Evolutionary conservation across 1,140 invertebrate species (phyloP), one percentile per base, ranked within the genome.

Genomic region (Eufriesea mexicana): DNA sequence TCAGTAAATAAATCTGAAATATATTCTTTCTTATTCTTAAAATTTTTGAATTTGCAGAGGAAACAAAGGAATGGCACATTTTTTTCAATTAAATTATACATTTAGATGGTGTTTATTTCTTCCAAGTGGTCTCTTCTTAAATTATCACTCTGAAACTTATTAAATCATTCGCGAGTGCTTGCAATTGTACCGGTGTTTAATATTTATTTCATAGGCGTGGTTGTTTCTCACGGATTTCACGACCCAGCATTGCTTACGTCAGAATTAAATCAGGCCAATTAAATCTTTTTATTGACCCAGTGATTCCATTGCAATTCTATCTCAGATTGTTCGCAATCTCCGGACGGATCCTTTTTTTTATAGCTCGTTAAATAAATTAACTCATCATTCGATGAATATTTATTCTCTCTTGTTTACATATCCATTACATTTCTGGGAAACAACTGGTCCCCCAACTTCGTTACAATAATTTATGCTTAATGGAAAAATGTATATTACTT

Each of bases 181-280:
- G 45, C 7, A 14, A 70, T 47, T 47, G 14, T 25, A 16, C 51
- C 68, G 25, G 8, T 2, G 47, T 51, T 70, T 51, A 70, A 70
- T 70, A 70, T 70, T 70, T 51, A 70, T 51, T 28, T 47, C 16
- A 20, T 14, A 28, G 47, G 16, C 18, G 14, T 49, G 25, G 20
- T 70, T 51, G 12, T 28, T 70, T 70, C 20, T 28, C 67, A 70
- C 47, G 35, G 35, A 45, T 73, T 73, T 9, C 23, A 9, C 23
- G 12, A 42, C 42, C 4, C 8, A n/a, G 2, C 23, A 16, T 16
- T 16, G 35, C 71, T 57, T 73, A n/a, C 54, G 54, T 35, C 71
- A 59, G 20, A 59, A 72, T 55, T 55, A 57, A 72, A 72, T 72
- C 28, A 57, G n/a, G 20, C 28, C 28, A 57, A 73, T 57, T 73